phyloP scores from a whole-genome alignment of 2,113 vertebrate genomes.

The Rafetus swinhoei region DNA sequence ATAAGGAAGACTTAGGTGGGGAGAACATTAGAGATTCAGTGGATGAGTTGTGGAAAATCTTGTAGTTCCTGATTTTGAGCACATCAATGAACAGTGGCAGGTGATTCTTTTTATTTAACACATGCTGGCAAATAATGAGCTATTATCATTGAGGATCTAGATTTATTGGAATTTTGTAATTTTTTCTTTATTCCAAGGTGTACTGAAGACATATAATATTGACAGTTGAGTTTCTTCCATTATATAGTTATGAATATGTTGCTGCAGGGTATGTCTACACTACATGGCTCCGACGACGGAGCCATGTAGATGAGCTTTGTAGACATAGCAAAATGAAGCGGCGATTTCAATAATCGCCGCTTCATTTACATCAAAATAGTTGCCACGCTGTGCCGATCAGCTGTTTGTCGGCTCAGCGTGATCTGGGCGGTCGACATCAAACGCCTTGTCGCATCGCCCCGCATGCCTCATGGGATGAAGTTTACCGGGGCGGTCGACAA shows the following conservation, averaged over 20 bases:
- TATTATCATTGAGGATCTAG: slow-evolving; percentile 48
- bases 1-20: slow-evolving; percentile 11
- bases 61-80: slow-evolving; percentile 11
- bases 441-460: too few species aligned
- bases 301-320: too few species aligned
- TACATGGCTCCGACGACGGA: too few species aligned
- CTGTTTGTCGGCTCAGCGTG: too few species aligned
- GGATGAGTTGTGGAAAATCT: slow-evolving; percentile 32
- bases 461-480: too few species aligned
- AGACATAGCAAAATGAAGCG: too few species aligned
- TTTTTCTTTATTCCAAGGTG: background rate
- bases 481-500: too few species aligned
- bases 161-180: slow-evolving; percentile 51
- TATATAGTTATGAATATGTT: background rate
- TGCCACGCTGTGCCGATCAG: too few species aligned
- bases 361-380: too few species aligned
- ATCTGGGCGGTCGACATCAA: too few species aligned
- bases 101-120: slow-evolving; percentile 48
- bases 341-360: too few species aligned
- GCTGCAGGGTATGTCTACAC: background rate
- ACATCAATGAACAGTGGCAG: slow-evolving; percentile 43
- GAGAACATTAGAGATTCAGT: slow-evolving; percentile 12
- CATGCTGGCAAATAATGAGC: slow-evolving; percentile 38
- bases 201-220: background rate
- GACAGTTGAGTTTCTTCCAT: background rate